A percentile compares a stretch with the other conserved stretches of the same genome.
Evolutionary conservation across 2,888 invertebrate species (phyloP).

Genomic region (Ormyrus pomaceus): DNA sequence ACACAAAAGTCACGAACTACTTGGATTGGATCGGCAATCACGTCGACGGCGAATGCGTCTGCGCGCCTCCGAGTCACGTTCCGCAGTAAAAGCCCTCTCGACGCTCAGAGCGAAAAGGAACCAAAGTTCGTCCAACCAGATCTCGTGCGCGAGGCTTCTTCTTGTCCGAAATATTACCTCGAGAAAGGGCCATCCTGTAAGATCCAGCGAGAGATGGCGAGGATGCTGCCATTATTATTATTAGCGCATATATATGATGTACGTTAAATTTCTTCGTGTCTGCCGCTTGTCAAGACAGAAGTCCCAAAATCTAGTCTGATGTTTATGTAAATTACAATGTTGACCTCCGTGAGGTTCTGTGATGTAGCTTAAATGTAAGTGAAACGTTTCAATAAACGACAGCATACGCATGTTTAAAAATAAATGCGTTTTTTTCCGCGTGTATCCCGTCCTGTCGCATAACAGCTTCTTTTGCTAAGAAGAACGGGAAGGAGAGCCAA

Average conservation of each 20-base stretch:
- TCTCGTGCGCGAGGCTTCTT: not conserved
- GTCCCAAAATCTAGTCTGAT: conserved; percentile 65
- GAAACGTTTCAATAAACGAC: conserved; percentile 38
- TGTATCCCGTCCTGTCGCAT: not conserved
- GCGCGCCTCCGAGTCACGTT: conserved; percentile 71
- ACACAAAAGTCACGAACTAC: conserved; percentile 80
- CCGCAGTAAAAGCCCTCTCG: not conserved
- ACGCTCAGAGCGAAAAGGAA: not conserved
- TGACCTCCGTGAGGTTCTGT: conserved; percentile 57
- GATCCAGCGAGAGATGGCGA: too few species aligned
- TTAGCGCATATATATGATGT: not conserved
- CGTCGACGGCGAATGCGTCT: conserved; percentile 77
- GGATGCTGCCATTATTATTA: conserved; percentile 40
- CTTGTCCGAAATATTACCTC: too few species aligned
- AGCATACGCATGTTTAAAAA: conserved; percentile 24
- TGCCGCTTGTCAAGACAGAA: not conserved
- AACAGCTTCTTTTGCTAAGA: not conserved
- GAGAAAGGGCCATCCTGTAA: too few species aligned
- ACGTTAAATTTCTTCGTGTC: conserved; percentile 21
- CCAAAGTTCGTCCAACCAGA: conserved; percentile 41
- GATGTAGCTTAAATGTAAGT: conserved; percentile 42
- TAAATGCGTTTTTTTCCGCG: not conserved
- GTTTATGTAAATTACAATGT: conserved; percentile 55
- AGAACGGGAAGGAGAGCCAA: conserved; percentile 47
- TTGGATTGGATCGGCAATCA: conserved; percentile 79